These are phyloP conservation scores for Drosophila aff. DNA, from an alignment of 1,140 invertebrate genomes.

Conservation along the genomic window DNA sequence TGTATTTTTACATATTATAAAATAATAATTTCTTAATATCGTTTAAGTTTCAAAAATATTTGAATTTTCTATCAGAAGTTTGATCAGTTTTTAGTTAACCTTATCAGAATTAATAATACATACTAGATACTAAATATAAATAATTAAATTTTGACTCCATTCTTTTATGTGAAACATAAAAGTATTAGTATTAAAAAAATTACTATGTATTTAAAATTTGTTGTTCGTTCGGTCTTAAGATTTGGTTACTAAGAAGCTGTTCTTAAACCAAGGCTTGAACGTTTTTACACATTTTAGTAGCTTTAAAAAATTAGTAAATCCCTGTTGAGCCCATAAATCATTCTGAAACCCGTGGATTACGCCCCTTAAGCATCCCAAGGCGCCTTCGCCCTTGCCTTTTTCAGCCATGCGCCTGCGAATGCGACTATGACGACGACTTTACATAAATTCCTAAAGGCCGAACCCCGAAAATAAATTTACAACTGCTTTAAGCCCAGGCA, in stretches of 20 bases:
- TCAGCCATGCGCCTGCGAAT: slow-evolving; percentile 12
- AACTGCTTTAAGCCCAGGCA: slow-evolving; percentile 36
- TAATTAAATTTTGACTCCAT: too few species aligned
- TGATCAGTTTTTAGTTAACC: too few species aligned
- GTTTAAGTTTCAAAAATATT: too few species aligned
- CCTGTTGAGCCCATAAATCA: slow-evolving; percentile 4
- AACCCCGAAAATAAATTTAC: slow-evolving; percentile 54
- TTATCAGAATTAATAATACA: too few species aligned
- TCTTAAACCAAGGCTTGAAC: background rate
- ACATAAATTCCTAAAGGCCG: slow-evolving; percentile 62
- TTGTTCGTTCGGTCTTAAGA: background rate
- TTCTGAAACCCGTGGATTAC: background rate
- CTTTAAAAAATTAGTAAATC: background rate
- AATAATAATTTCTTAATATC: too few species aligned
- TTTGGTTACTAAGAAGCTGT: background rate
- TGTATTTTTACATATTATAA: too few species aligned
- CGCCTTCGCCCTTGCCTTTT: slow-evolving; percentile 2
- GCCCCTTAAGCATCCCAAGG: slow-evolving; percentile 12
- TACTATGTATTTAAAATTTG: background rate
- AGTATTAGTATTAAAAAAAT: background rate
- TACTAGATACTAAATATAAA: too few species aligned
- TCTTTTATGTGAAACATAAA: too few species aligned
- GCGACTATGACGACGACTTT: slow-evolving; percentile 32
- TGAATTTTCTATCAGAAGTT: too few species aligned
- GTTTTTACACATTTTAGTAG: background rate